Evolutionary conservation across 2,113 vertebrate genomes (phyloP).

Genomic region (Rafetus swinhoei): DNA sequence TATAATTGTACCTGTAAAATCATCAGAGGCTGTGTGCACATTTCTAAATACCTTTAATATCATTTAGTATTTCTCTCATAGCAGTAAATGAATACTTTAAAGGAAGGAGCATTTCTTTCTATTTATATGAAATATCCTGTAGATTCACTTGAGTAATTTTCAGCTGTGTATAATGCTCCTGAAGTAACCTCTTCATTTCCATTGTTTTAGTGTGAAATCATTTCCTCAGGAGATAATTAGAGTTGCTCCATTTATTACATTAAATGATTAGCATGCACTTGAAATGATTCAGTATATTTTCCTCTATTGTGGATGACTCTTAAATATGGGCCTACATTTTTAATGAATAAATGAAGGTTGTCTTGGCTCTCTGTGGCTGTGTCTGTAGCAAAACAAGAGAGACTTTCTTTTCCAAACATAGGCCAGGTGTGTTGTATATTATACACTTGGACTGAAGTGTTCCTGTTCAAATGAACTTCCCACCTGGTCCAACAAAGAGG

Average conservation of each 20-base stretch:
- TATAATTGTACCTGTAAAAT: constrained; percentile 36
- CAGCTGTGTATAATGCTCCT: constrained; percentile 79
- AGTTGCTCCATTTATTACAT: constrained; percentile 90
- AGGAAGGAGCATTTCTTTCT: constrained; percentile 44
- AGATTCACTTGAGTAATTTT: constrained; percentile 80
- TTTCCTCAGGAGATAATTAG: constrained; percentile 90
- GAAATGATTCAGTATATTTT: constrained; percentile 88
- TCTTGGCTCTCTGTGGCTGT: constrained; percentile 78
- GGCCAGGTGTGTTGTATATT: constrained; percentile 76
- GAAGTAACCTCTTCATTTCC: constrained; percentile 84
- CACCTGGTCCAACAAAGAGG: constrained; percentile 70
- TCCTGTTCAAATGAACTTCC: constrained; percentile 51
- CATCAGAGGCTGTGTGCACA: constrained; percentile 34
- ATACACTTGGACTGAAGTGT: constrained; percentile 50
- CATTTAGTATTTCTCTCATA: constrained; percentile 22
- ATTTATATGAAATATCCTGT: constrained; percentile 70
- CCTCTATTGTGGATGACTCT: constrained; percentile 86
- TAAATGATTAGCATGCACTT: constrained; percentile 89
- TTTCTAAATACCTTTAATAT: constrained; percentile 62
- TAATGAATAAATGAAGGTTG: constrained; percentile 84
- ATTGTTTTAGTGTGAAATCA: constrained; percentile 91
- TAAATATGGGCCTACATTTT: constrained; percentile 83
- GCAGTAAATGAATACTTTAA: constrained; percentile 60
- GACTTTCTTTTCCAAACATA: constrained; percentile 78
- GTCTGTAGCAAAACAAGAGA: constrained; percentile 75